Base-by-base conservation (phyloP, 2,888 invertebrate genomes). In the Spilosoma lubricipeda region DNA sequence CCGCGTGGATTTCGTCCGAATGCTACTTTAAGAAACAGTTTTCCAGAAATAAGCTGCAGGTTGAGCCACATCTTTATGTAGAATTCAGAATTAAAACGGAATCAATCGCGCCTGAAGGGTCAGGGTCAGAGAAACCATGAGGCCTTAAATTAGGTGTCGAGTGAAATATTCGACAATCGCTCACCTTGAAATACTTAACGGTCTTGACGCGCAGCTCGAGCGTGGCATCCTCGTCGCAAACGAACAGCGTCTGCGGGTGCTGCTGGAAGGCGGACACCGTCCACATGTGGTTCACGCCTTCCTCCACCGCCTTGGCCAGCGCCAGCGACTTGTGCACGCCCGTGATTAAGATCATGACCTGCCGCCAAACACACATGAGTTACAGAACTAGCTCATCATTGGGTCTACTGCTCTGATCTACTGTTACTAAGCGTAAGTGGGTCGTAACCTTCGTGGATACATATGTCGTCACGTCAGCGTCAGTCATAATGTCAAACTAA, bases 231-330 rank as follows among this genome's bases (percentile, higher is more conserved):
- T 99, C 99, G 93, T 99, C 99, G 92, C 99, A 99, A 79, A 99
- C 97, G 96, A 99, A 99, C 76, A 99, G 96, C 45, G 99, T 98
- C 88, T 97, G 97, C 69, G 98, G 97, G 95, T 99, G 99, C 93
- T 99, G 98, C 93, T 99, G 99, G 96, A 99, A 99, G 71, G 99
- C 99, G 67, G 99, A 99, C 65, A 99, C 99, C 0, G 99, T 99
- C 99, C 99, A 99, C 99, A 99, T 99, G 95, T 99, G 99, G 96
- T 99, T 99, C 20, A 99, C 97, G 74, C 99, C 99, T 93, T 99
- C 99, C 95, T 99, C 99, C 87, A 99, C 98, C 18, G 99, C 99
- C 95, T 99, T 99, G 90, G 99, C 98, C 79, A 99, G 96, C 73
- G 99, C 99, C 90, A 99, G 98, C 20, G 99, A 97, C 94, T 99